These are phyloP conservation scores for Gymnocephalus cernua DNA, from an alignment of 2,113 vertebrate species.

Conservation along the genomic window DNA sequence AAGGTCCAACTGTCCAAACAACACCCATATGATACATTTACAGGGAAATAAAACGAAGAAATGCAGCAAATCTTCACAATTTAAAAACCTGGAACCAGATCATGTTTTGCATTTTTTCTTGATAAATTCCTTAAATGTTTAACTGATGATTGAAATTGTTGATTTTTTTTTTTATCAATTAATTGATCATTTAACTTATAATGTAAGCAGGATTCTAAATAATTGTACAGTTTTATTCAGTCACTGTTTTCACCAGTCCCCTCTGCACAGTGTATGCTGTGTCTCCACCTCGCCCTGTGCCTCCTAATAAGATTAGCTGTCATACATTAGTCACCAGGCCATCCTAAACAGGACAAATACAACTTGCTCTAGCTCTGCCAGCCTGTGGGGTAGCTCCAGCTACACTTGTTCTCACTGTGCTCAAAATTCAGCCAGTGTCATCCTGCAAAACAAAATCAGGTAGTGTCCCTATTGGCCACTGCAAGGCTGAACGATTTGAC, in stretches of 20 bases:
- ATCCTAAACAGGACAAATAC: slow-evolving; percentile 19
- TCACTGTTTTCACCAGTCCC: neutral
- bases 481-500: neutral
- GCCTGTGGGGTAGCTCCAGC: slow-evolving; percentile 24
- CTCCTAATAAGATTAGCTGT: slow-evolving; percentile 69
- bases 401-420: neutral
- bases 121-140: neutral
- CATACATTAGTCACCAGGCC: slow-evolving; percentile 46
- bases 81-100: no score
- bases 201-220: neutral
- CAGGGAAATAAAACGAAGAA: neutral
- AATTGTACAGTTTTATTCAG: neutral
- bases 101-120: no score
- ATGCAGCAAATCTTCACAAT: neutral
- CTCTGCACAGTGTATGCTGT: neutral
- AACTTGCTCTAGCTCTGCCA: neutral
- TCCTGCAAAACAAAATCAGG: neutral
- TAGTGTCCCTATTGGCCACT: neutral
- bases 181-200: neutral
- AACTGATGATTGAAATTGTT: neutral
- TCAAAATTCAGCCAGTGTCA: slow-evolving; percentile 21
- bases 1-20: neutral
- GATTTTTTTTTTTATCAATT: neutral
- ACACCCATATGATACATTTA: no score
- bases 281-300: slow-evolving; percentile 25